A percentile compares a stretch with the other conserved stretches of the same genome.
phyloP scores from a whole-genome alignment of 2,113 vertebrate species.

The Tursiops truncatus region DNA sequence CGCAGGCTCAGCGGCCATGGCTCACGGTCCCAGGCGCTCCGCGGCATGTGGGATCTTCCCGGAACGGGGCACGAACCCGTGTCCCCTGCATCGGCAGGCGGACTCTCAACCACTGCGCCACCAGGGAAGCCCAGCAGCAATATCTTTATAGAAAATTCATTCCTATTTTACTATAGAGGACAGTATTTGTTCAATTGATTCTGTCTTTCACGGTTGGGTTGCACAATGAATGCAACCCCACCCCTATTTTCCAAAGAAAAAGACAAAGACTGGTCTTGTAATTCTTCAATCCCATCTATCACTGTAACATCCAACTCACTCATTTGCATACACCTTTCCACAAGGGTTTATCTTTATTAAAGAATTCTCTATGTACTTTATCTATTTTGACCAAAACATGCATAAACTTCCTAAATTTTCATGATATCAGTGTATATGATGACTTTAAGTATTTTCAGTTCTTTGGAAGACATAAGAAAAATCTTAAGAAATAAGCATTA shows the following conservation, averaged over 20 bases:
- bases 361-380: not conserved
- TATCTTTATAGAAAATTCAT: not conserved
- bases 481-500: constrained; percentile 19
- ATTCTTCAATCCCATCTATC: not conserved
- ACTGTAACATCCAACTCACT: not conserved
- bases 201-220: not conserved
- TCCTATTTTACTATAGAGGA: not conserved
- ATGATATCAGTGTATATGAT: not conserved
- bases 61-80: too few relatives aligned
- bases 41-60: too few relatives aligned
- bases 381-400: not conserved
- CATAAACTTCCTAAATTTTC: constrained; percentile 11
- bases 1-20: too few relatives aligned
- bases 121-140: not conserved
- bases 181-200: not conserved
- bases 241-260: not conserved
- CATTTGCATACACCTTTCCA: not conserved
- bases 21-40: too few relatives aligned
- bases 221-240: not conserved
- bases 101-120: too few relatives aligned
- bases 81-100: too few relatives aligned
- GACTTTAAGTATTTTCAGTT: constrained; percentile 52
- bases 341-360: not conserved
- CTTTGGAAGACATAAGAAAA: constrained; percentile 22
- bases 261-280: not conserved